These are phyloP conservation scores for Siniperca knerii DNA, from an alignment of 2,113 vertebrate species.

Conservation along the genomic window DNA sequence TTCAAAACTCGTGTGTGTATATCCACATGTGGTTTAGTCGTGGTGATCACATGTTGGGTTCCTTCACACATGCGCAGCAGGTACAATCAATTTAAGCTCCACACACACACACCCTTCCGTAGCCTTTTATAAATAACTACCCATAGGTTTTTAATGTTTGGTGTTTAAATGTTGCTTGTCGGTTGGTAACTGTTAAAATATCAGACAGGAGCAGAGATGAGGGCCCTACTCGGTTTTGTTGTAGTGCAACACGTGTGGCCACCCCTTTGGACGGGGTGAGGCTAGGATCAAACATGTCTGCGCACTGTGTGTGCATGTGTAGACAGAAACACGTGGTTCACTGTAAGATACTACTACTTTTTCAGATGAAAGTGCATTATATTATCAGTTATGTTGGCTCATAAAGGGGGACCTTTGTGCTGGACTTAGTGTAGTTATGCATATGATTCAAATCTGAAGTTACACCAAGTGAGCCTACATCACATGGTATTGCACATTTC, in stretches of 20 bases:
- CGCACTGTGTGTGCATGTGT: constrained; percentile 40
- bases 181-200: neutral
- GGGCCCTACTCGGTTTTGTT: constrained; percentile 55
- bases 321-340: constrained; percentile 72
- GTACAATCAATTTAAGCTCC: rapidly evolving
- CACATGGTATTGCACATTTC: neutral
- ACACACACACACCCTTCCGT: neutral
- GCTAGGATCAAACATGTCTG: constrained; percentile 74
- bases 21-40: constrained; percentile 55
- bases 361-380: neutral
- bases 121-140: neutral
- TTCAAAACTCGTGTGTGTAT: constrained; percentile 36
- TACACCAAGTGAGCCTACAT: neutral
- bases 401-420: neutral
- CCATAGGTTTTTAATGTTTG: rapidly evolving
- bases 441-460: neutral
- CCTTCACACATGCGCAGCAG: constrained; percentile 57
- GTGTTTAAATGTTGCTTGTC: neutral
- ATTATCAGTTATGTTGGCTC: neutral
- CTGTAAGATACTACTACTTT: neutral
- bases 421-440: neutral
- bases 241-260: constrained; percentile 70
- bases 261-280: constrained; percentile 49
- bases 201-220: too few species aligned
- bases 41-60: constrained; percentile 59